Evolutionary conservation across 2,113 vertebrate species (phyloP).

Genomic region (Hypomesus transpacificus): DNA sequence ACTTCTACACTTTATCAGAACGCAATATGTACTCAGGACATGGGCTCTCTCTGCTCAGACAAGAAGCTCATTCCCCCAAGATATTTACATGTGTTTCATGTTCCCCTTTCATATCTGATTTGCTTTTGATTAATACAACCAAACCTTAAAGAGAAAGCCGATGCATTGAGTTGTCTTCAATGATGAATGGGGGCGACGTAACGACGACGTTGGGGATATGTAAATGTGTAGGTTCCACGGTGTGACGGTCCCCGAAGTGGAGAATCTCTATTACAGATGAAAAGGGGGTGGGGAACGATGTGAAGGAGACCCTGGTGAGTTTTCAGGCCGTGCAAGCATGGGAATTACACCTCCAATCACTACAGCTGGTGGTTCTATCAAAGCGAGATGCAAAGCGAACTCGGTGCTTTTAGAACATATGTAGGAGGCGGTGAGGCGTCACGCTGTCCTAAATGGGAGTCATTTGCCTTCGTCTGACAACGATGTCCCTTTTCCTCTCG

Average conservation of each 20-base stretch:
- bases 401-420: slow-evolving; percentile 13
- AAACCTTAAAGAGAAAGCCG: slow-evolving; percentile 29
- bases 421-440: slow-evolving; percentile 14
- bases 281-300: slow-evolving; percentile 26
- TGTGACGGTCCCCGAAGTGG: slow-evolving; percentile 46
- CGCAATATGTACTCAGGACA: slow-evolving; percentile 60
- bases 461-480: slow-evolving; percentile 7
- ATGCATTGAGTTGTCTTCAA: slow-evolving; percentile 59
- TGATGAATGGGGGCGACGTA: slow-evolving; percentile 65
- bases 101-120: slow-evolving; percentile 49
- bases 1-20: slow-evolving; percentile 56
- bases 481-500: background rate
- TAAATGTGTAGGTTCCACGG: slow-evolving; percentile 55
- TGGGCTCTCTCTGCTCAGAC: slow-evolving; percentile 34
- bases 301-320: background rate
- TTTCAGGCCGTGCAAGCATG: slow-evolving; percentile 29
- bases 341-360: slow-evolving; percentile 43
- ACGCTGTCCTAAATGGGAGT: background rate
- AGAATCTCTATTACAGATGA: slow-evolving; percentile 47
- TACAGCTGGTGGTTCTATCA: slow-evolving; percentile 30
- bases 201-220: slow-evolving; percentile 65
- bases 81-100: slow-evolving; percentile 33
- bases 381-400: slow-evolving; percentile 32
- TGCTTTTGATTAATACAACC: slow-evolving; percentile 61
- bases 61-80: slow-evolving; percentile 27